Evolutionary conservation across 2,113 vertebrate species (phyloP), one percentile per base, ranked within the genome.

Genomic region (Elachura formosa): DNA sequence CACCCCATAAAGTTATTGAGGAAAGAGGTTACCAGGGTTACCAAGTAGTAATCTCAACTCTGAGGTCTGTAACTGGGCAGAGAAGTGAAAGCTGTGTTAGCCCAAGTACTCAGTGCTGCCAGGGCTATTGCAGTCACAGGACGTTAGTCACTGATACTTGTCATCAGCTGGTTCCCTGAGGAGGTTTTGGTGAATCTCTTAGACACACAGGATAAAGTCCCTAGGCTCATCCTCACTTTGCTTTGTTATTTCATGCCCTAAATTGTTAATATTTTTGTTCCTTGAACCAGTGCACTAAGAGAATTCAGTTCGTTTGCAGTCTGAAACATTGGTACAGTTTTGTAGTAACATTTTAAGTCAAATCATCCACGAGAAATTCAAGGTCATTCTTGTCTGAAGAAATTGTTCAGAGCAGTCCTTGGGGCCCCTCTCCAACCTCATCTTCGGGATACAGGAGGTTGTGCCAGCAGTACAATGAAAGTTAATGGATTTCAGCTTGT

Each of bases 401-500:
- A 69, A 84, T 59, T 81, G 14, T 84, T 94, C 54, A 34, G 45
- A 89, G 29, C 73, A 79, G 76, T 78, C 92, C 55, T 89, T 89
- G 18, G 77, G 87, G 71, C 15, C 46, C 21, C 34, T 68, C 81
- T 78, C 87, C 79, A 72, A 66, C n/a, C 25, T 63, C 21, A 24
- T n/a, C 4, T 0, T 17, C 1, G 61, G 72, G 21, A 55, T 33
- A n/a, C 5, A 5, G 67, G 63, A 58, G 13, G 12, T 52, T 87
- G 28, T 78, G 33, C 46, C 5, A 9, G 51, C 74, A 96, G 91
- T 89, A 93, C 78, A 55, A 36, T 79, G 72, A 81, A 96, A 93
- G 87, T 84, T 91, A 85, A 15, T 96, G 89, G 56, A 92, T 93
- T 96, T 96, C 63, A 82, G 55, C 67, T 84, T 69, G 43, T 87